Evolutionary conservation across 37 sponge, comb jelly and placozoan species (phyloP), one percentile per base, ranked within the genome.

Genomic region (Eunapius fragilis): DNA sequence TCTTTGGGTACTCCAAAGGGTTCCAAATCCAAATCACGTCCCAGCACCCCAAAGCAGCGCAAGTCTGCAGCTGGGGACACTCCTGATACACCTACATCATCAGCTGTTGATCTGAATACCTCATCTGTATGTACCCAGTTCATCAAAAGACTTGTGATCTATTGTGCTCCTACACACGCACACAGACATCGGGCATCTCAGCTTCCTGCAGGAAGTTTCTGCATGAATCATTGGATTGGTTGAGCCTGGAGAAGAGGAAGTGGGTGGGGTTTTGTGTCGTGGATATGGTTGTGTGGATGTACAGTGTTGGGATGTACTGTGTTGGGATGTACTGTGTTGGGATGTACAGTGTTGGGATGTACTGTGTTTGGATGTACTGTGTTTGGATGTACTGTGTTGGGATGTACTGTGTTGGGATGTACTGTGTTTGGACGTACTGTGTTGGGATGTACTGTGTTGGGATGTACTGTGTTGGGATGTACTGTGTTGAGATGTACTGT

Each of bases 221-320:
- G 31, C 94, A 93, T 32, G 88, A 93, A 24, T 87, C 76, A 19
- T 50, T 93, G 48, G 72, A 87, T 30, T 93, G 87, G 88, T 69
- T 94, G 76, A 81, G 85, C 31, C 78, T 75, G 31, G 87, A 84
- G 5, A 81, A 72, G 25, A 74, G 76, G 33, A 79, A 77, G 89
- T 87, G 33, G 50, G 80, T 68, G 25, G 73, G 25, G 70, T 35
- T 41, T 0, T 80, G 37, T 69, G 22, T 68, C 25, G 69, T 49
- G 9, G 47, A 45, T 45, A 7, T 70, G 25, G 14, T 30, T 58
- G 58, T 58, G 58, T 58, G 58, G 6, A 19, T 58, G 58, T 58
- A 19, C n/a, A 69, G 69, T 68, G 32, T 68, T 19, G 4, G n/a
- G 6, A 19, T 58, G 35, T 9, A 6, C 6, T 48, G n/a, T 28